phyloP scores from a whole-genome alignment of 1,140 invertebrate genomes.

The Idris sp. region DNA sequence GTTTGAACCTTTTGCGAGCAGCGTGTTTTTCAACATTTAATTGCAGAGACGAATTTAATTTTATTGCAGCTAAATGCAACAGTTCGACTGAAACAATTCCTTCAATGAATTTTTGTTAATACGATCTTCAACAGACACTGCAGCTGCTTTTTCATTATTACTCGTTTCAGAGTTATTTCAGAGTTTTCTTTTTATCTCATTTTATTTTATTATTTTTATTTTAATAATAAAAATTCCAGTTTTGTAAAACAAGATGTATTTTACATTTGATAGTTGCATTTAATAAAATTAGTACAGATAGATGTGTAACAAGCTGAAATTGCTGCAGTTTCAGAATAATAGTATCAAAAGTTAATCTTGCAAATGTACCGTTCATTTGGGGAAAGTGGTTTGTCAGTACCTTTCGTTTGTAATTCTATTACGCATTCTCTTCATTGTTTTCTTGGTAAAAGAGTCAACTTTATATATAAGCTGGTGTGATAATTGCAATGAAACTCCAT shows the following conservation, averaged over 20 bases:
- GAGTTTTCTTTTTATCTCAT: too few relatives aligned
- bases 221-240: too few relatives aligned
- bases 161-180: too few relatives aligned
- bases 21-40: conserved; percentile 14
- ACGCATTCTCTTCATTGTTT: conserved; percentile 52
- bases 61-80: conserved; percentile 19
- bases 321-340: conserved; percentile 42
- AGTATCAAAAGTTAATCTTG: conserved; percentile 33
- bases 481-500: conserved; percentile 38
- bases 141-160: conserved; percentile 18
- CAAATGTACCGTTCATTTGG: conserved; percentile 39
- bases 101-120: conserved; percentile 43
- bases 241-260: too few relatives aligned
- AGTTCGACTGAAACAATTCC: conserved; percentile 28
- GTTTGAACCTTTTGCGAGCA: conserved; percentile 5
- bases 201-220: neutral
- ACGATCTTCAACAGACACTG: conserved; percentile 18
- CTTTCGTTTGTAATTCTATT: conserved; percentile 39
- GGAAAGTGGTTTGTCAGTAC: conserved; percentile 47
- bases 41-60: conserved; percentile 12
- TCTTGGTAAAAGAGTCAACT: conserved; percentile 31
- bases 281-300: conserved; percentile 15
- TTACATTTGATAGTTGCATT: too few relatives aligned
- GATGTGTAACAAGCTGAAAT: conserved; percentile 12
- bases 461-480: conserved; percentile 27